Evolutionary conservation across 2,888 invertebrate genomes (phyloP), one percentile per base, ranked within the genome.

Genomic region (Rhaphigaster nebulosa): DNA sequence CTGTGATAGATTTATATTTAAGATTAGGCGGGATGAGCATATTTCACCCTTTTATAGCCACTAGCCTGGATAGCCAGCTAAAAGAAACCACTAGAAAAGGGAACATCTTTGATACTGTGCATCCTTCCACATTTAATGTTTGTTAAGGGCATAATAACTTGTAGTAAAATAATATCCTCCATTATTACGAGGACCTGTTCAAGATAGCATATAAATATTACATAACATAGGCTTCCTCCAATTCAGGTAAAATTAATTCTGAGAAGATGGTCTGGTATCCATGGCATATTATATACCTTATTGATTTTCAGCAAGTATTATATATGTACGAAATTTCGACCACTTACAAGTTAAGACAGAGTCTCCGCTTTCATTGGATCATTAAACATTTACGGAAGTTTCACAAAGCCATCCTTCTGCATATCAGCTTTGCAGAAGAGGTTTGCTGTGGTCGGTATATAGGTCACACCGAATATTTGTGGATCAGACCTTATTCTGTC

Each of bases 11-110:
- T 76, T 38, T 76, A 76, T 76, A 76, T 76, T 76, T 8, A 76
- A 76, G 70, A 76, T 76, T 76, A 76, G 34, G 4, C 23, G 8
- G 38, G 70, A 76, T 76, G 70, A 76, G 34, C 70, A 76, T 76
- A 76, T 76, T 76, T 76, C 70, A 38, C 38, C 70, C 70, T 76
- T 76, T 76, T 76, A 76, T 76, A 34, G 38, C 70, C 38, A 76
- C 70, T 38, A 38, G 5, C 38, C 20, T 34, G 34, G 1, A 76
- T 18, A 65, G 56, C 56, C 26, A 60, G 65, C 15, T 29, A 29
- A 29, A 29, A 2, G 29, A 65, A 65, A 76, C 34, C 70, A 34
- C 34, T 76, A 38, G 23, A 76, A 38, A n/a, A 38, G 20, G 20
- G 34, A 29, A 23, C n/a, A 34, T 65, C 29, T 34, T 65, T 15